phyloP scores from a whole-genome alignment of 2,888 invertebrate species.

The Eurois occulta region DNA sequence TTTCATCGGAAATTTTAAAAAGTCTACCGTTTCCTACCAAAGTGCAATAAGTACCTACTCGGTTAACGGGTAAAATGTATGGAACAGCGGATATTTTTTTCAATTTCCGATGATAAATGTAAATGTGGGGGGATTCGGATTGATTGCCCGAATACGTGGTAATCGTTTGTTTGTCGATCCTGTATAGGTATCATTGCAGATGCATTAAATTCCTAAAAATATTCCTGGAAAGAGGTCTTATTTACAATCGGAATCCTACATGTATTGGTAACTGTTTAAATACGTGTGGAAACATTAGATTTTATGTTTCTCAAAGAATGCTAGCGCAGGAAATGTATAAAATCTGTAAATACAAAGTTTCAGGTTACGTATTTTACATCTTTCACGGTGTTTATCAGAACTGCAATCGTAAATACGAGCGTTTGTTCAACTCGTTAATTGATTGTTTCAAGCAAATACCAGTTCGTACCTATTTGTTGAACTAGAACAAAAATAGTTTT shows the following conservation, averaged over 20 bases:
- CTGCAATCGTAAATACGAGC: conserved; percentile 18
- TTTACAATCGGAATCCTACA: neutral
- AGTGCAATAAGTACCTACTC: no score
- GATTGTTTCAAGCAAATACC: conserved; percentile 7
- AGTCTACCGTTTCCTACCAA: no score
- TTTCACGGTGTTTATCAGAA: conserved; percentile 34
- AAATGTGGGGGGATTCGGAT: no score
- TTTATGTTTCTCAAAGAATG: conserved; percentile 13
- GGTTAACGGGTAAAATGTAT: no score
- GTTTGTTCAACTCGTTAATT: conserved; percentile 31
- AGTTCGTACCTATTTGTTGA: neutral
- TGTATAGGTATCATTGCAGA: neutral
- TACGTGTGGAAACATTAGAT: neutral
- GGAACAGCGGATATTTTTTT: no score
- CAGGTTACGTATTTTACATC: conserved; percentile 18
- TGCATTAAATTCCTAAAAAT: neutral
- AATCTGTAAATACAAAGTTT: conserved; percentile 20
- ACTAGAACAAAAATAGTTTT: neutral
- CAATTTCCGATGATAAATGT: no score
- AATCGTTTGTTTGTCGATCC: no score
- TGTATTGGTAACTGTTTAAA: conserved; percentile 4
- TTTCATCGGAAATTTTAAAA: no score
- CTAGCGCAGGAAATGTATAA: conserved; percentile 27
- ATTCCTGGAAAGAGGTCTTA: neutral
- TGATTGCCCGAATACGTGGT: no score